These are phyloP conservation scores for Dendroctonus valens DNA, from an alignment of 1,140 invertebrate genomes.

Conservation along the genomic window DNA sequence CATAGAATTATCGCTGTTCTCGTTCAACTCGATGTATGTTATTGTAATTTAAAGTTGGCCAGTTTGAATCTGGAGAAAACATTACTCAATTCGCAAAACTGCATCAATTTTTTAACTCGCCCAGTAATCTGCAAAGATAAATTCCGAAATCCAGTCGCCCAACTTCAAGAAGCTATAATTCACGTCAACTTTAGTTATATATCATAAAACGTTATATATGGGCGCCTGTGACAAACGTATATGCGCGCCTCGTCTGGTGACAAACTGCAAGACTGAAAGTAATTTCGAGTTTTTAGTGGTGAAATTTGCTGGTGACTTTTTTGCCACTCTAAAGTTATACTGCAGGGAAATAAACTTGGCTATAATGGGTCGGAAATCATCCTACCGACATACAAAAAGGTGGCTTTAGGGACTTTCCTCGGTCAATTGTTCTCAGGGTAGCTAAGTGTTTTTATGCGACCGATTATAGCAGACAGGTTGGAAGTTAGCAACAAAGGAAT, in stretches of 20 bases:
- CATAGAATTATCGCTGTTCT: too few relatives aligned
- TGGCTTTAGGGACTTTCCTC: too few relatives aligned
- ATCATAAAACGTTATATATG: conserved; percentile 25
- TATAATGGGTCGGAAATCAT: neutral
- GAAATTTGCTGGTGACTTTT: conserved; percentile 5
- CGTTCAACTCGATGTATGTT: too few relatives aligned
- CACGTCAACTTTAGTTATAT: conserved; percentile 29
- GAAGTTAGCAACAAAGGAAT: too few relatives aligned
- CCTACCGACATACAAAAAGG: neutral
- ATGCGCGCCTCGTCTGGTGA: conserved; percentile 21
- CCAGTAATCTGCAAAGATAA: conserved; percentile 11
- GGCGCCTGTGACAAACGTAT: conserved; percentile 16
- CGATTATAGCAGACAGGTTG: too few relatives aligned
- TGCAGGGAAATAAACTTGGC: conserved; percentile 12
- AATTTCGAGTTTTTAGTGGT: conserved; percentile 21
- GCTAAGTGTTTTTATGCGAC: too few relatives aligned
- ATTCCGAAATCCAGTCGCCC: conserved; percentile 7
- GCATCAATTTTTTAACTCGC: too few relatives aligned
- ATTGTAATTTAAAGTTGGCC: too few relatives aligned
- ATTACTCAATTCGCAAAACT: too few relatives aligned
- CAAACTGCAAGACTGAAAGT: conserved; percentile 24
- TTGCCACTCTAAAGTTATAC: conserved; percentile 12
- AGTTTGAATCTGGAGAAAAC: too few relatives aligned
- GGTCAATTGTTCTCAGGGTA: too few relatives aligned
- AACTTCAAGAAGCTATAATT: conserved; percentile 20